Percentiles rank a stretch among this genome's conserved stretches.
Evolutionary conservation across 2,113 vertebrate species (phyloP).

Genomic region (Ariopsis seemanni): DNA sequence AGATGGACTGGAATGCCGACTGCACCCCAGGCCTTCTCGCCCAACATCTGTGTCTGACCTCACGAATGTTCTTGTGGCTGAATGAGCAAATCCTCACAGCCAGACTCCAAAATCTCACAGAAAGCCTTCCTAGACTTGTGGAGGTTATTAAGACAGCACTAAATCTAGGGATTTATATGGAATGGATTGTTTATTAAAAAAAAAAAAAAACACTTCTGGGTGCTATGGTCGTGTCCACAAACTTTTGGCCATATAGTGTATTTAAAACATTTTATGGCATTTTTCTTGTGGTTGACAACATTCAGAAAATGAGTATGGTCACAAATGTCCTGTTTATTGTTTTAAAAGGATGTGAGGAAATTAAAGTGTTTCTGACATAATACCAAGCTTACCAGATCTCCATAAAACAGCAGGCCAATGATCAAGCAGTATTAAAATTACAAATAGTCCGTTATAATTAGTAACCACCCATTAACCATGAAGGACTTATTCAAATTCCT

Average conservation of each 20-base stretch:
- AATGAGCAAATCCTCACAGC: background rate
- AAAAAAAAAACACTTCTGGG: no score
- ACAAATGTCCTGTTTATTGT: no score
- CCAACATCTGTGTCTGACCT: background rate
- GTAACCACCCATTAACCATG: background rate
- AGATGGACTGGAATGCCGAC: background rate
- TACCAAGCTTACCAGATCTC: background rate
- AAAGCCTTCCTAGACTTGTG: background rate
- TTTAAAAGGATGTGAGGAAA: background rate
- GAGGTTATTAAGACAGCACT: background rate
- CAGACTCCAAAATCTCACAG: background rate
- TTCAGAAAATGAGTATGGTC: no score
- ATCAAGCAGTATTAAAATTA: background rate
- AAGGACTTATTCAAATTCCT: no score
- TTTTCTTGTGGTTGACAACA: no score
- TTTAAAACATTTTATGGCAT: no score
- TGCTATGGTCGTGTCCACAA: no score
- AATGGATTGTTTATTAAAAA: background rate
- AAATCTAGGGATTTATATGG: background rate
- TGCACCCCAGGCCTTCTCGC: background rate
- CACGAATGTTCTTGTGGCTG: background rate
- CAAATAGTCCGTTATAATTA: background rate
- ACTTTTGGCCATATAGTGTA: no score
- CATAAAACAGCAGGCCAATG: background rate
- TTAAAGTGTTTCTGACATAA: background rate